phyloP scores from a whole-genome alignment of 2,888 invertebrate species.

The Stictocephala bisonia region DNA sequence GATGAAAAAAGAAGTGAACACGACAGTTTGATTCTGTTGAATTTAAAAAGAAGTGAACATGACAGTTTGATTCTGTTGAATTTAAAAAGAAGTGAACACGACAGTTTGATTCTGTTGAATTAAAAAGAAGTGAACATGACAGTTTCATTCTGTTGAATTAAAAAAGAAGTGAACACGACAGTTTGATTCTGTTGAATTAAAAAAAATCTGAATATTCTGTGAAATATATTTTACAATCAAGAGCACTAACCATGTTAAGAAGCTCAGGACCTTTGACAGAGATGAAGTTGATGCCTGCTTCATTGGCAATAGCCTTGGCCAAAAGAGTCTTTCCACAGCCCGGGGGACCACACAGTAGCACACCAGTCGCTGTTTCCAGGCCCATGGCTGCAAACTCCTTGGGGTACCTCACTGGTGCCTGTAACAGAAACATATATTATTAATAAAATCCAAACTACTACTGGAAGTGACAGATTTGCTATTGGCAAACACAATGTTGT shows the following conservation, averaged over 20 bases:
- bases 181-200: too few species aligned
- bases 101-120: too few species aligned
- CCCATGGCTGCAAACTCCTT: constrained; percentile 84
- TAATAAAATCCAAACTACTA: constrained; percentile 23
- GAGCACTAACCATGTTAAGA: constrained; percentile 90
- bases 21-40: too few species aligned
- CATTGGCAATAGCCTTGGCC: constrained; percentile 98
- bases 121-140: too few species aligned
- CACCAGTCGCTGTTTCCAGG: constrained; percentile 85
- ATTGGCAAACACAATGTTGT: constrained; percentile 14
- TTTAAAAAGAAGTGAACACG: too few species aligned
- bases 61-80: too few species aligned
- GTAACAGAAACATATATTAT: constrained; percentile 58
- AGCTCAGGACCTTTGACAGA: constrained; percentile 99
- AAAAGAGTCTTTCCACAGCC: constrained; percentile 96
- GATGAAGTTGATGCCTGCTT: constrained; percentile 98
- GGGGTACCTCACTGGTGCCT: constrained; percentile 91
- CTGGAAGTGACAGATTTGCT: background rate
- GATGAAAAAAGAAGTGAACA: too few species aligned
- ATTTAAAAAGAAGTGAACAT: constrained; percentile 28
- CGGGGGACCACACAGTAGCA: constrained; percentile 96
- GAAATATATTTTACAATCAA: too few species aligned
- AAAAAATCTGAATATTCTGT: too few species aligned
- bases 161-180: too few species aligned
- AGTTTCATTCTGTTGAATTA: too few species aligned